Conservation (phyloP, 2,113 vertebrate genomes). For the Myxocyprinus asiaticus region DNA sequence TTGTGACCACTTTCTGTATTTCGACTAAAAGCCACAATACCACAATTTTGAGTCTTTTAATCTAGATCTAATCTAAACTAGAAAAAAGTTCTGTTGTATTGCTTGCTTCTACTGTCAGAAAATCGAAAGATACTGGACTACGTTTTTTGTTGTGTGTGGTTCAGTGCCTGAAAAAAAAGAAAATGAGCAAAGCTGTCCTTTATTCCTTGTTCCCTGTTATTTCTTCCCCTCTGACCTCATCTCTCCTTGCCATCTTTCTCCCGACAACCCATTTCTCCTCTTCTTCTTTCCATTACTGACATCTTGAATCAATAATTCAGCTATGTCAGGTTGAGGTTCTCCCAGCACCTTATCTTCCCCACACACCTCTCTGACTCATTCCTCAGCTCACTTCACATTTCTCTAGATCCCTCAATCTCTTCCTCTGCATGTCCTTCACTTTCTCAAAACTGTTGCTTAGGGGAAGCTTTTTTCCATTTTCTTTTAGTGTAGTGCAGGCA, state of each 20-base stretch:
- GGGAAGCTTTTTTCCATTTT: constrained; percentile 37
- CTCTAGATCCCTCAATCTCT: not conserved
- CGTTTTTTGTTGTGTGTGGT: not conserved
- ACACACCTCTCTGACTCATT: not conserved
- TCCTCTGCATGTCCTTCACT: not conserved
- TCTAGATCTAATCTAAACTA: no score
- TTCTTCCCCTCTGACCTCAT: not conserved
- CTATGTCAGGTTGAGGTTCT: not conserved
- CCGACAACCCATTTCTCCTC: not conserved
- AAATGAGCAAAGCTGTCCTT: not conserved
- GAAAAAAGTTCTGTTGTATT: no score
- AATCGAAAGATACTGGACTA: no score
- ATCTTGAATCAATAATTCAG: constrained; percentile 5
- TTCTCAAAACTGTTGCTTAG: constrained; percentile 17
- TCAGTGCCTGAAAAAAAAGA: not conserved
- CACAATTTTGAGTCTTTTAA: no score
- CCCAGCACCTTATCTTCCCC: not conserved
- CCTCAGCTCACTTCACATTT: not conserved
- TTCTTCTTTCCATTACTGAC: not conserved
- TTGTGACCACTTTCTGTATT: no score
- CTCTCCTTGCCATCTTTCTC: not conserved
- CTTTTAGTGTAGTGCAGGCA: constrained; percentile 11
- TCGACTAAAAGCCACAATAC: no score
- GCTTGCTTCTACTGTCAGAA: no score
- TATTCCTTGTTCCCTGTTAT: not conserved